Evolutionary conservation across 1,140 invertebrate genomes (phyloP).

Genomic region (Bombus confusus): DNA sequence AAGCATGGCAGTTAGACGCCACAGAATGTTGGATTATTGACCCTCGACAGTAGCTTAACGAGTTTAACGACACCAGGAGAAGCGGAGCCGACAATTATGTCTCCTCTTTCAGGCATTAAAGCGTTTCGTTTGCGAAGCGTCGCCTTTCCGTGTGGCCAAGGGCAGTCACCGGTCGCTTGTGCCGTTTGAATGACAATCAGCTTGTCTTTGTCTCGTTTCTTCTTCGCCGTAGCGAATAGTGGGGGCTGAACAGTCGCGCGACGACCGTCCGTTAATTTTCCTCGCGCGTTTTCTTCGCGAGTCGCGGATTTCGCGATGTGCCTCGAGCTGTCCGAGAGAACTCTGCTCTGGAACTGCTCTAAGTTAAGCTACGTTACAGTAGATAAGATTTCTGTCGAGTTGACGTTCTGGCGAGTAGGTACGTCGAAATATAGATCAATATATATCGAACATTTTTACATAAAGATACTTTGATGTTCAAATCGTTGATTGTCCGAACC

Average conservation of each 20-base stretch:
- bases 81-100: constrained; percentile 60
- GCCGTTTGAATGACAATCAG: constrained; percentile 62
- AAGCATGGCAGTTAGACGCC: background rate
- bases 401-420: too few relatives aligned
- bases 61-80: constrained; percentile 64
- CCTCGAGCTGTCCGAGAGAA: background rate
- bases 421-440: too few relatives aligned
- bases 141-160: constrained; percentile 62
- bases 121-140: constrained; percentile 56
- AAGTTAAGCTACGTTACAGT: background rate
- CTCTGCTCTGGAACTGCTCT: background rate
- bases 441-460: too few relatives aligned
- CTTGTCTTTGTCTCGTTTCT: constrained; percentile 14
- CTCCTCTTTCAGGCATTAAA: constrained; percentile 51
- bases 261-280: constrained; percentile 46
- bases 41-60: constrained; percentile 50
- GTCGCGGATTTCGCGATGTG: background rate
- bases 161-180: constrained; percentile 59
- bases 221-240: background rate
- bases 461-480: too few relatives aligned
- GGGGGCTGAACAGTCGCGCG: background rate
- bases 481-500: too few relatives aligned
- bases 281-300: constrained; percentile 18
- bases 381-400: too few relatives aligned
- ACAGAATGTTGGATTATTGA: constrained; percentile 29